Percentiles rank a stretch among this genome's conserved stretches.
Conservation (phyloP, 37 sponge, comb jelly and placozoan genomes). For the Axinella damicornis region DNA sequence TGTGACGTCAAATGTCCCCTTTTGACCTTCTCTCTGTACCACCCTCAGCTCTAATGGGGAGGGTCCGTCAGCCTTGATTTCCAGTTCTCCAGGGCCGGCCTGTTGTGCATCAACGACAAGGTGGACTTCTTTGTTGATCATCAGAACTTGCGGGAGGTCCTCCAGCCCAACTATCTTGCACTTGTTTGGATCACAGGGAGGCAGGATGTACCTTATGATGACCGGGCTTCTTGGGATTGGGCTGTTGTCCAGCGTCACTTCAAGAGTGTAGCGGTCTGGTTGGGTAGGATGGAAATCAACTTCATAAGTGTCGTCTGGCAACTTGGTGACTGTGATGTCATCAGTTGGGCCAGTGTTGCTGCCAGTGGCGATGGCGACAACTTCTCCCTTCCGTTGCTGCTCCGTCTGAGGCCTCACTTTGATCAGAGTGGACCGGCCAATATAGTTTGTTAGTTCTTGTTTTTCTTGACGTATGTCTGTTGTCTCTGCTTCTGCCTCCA, state of each 20-base stretch:
- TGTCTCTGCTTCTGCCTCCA: no score
- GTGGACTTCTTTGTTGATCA: slow-evolving; percentile 21
- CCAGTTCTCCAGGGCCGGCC: slow-evolving; percentile 63
- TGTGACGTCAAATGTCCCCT: slow-evolving; percentile 36
- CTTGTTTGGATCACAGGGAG: slow-evolving; percentile 20
- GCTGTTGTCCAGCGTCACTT: not conserved
- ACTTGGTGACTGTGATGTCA: not conserved
- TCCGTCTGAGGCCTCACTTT: no score
- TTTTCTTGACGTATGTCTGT: no score
- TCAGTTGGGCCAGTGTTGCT: slow-evolving; percentile 20
- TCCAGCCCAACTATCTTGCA: slow-evolving; percentile 48
- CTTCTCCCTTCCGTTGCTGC: slow-evolving; percentile 14
- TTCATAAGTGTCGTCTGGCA: not conserved
- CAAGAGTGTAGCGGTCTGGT: slow-evolving; percentile 20
- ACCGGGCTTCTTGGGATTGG: slow-evolving; percentile 40
- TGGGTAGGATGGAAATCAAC: slow-evolving; percentile 27
- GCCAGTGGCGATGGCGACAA: slow-evolving; percentile 50
- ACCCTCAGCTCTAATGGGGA: slow-evolving; percentile 4
- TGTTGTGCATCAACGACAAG: slow-evolving; percentile 58
- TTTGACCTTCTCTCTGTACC: not conserved
- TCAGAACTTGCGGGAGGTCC: slow-evolving; percentile 28
- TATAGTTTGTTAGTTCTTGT: not conserved
- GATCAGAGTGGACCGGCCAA: slow-evolving; percentile 32
- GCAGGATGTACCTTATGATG: not conserved
- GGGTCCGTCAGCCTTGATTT: slow-evolving; percentile 43